phyloP scores from a whole-genome alignment of 2,888 invertebrate genomes.

The Liodrosophila aerea region DNA sequence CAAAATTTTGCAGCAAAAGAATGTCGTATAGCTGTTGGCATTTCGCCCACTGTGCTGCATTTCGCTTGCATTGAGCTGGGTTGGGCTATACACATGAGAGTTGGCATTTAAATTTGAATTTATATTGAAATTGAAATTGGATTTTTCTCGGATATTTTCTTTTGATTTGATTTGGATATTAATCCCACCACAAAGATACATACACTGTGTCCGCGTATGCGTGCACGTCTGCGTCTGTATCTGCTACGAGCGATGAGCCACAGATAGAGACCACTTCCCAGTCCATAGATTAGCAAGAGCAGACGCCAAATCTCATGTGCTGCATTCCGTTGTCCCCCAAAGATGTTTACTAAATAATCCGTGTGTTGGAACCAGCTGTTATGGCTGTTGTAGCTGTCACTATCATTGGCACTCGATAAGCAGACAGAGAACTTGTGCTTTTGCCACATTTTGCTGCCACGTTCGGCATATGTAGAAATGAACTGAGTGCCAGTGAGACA shows the following conservation, averaged over 20 bases:
- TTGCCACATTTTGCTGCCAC: slow-evolving; percentile 49
- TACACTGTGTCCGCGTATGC: slow-evolving; percentile 59
- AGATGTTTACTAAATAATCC: slow-evolving; percentile 59
- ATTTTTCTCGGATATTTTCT: not conserved
- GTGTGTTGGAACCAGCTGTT: slow-evolving; percentile 35
- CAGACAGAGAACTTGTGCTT: slow-evolving; percentile 45
- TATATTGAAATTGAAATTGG: slow-evolving; percentile 32
- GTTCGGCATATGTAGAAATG: slow-evolving; percentile 49
- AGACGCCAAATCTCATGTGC: slow-evolving; percentile 74
- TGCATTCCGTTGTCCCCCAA: slow-evolving; percentile 56
- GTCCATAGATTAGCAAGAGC: slow-evolving; percentile 72
- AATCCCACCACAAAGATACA: slow-evolving; percentile 5
- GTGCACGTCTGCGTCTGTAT: slow-evolving; percentile 28
- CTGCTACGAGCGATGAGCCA: slow-evolving; percentile 65
- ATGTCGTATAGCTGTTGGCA: too few relatives aligned
- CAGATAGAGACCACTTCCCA: slow-evolving; percentile 51
- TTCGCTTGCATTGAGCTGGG: slow-evolving; percentile 33
- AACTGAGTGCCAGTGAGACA: slow-evolving; percentile 38
- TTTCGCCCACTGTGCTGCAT: slow-evolving; percentile 4
- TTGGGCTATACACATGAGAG: slow-evolving; percentile 32
- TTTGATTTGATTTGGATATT: not conserved
- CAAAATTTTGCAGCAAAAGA: too few relatives aligned
- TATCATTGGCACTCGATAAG: slow-evolving; percentile 46
- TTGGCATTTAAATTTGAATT: slow-evolving; percentile 18
- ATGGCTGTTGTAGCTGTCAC: slow-evolving; percentile 19